Evolutionary conservation across 2,113 vertebrate genomes (phyloP), one percentile per base, ranked within the genome.

Genomic region (Albula glossodonta): DNA sequence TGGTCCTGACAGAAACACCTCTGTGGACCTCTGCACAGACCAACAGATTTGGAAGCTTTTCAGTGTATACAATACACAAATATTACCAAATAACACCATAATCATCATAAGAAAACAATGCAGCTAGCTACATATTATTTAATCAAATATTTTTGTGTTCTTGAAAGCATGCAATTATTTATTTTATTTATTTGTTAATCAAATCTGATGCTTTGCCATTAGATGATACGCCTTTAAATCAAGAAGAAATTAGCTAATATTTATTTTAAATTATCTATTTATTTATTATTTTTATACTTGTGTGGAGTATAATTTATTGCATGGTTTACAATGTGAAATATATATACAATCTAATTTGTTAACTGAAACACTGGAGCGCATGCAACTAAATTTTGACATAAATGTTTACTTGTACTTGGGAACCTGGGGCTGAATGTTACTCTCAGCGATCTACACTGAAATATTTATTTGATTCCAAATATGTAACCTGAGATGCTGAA

Each of bases 201-300:
- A 50, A 25, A 9, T 9, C 9, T n/a, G 70, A n/a, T 74, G 22
- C 15, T 51, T 80, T 66, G 60, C 17, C 22, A 8, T 66, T 66
- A 19, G 60, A 22, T 19, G 17, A 7, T 66, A 66, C 17, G 17
- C 22, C 17, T 80, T 80, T 80, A 13, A 51, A 48, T 19, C 48
- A 2, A 15, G 15, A 80, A 74, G 13, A 19, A 19, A 19, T 50
- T 48, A 13, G 49, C 22, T 15, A 51, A 48, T 8, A 22, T 70
- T 15, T 53, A 15, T 12, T 41, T 83, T 84, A 19, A 9, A 56
- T 9, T 70, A 83, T 78, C 78, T 84, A 84, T 84, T 84, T 84
- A 84, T 84, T 48, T 10, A 78, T 52, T 78, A 56, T 78, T 53
- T 50, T 78, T 19, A 50, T 66, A 10, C 19, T 9, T 41, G 19